phyloP scores from a whole-genome alignment of 2,888 invertebrate genomes.

The Sipha maydis region DNA sequence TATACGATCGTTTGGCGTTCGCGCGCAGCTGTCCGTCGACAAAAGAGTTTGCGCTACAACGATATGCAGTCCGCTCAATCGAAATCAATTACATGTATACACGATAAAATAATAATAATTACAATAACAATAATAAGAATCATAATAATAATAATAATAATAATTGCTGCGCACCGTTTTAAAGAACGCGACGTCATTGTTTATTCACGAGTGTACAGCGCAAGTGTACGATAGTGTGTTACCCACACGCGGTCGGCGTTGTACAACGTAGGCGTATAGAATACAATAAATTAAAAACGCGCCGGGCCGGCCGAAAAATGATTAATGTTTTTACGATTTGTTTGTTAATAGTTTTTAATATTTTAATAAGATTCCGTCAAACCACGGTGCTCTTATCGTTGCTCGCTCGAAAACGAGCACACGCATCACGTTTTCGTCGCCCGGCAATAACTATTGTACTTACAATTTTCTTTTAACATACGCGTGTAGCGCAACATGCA shows the following conservation, averaged over 20 bases:
- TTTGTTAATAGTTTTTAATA: conserved; percentile 26
- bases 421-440: not conserved
- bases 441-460: not conserved
- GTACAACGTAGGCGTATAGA: not conserved
- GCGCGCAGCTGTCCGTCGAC: too few relatives aligned
- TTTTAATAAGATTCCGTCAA: conserved; percentile 28
- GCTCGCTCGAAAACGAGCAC: not conserved
- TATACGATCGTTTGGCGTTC: too few relatives aligned
- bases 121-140: not conserved
- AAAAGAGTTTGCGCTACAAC: not conserved
- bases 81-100: conserved; percentile 23
- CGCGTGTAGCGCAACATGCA: too few relatives aligned
- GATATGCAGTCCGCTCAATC: not conserved
- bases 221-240: not conserved
- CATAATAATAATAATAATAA: too few relatives aligned
- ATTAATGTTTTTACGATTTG: conserved; percentile 25
- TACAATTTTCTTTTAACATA: too few relatives aligned
- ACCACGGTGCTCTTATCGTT: not conserved
- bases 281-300: conserved; percentile 31
- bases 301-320: conserved; percentile 21
- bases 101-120: not conserved
- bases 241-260: not conserved
- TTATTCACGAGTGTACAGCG: not conserved
- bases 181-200: conserved; percentile 44
- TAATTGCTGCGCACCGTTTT: not conserved